Conservation (phyloP, 2,888 invertebrate genomes). For the Agrotis clavis region DNA sequence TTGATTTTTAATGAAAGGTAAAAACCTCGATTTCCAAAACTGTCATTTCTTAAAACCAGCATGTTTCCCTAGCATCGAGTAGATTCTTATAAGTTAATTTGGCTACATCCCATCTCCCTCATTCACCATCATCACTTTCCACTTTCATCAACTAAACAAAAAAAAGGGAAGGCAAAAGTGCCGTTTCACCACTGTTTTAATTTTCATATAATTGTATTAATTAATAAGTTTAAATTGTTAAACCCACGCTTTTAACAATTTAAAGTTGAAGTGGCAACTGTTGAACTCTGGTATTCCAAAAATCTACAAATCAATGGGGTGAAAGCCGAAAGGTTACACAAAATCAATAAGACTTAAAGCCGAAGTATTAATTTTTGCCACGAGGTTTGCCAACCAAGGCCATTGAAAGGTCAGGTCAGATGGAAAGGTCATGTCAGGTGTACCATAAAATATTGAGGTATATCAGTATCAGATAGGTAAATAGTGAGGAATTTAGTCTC, state of each 20-base stretch:
- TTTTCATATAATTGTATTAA: too few relatives aligned
- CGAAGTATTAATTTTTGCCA: neutral
- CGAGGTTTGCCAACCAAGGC: neutral
- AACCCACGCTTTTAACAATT: neutral
- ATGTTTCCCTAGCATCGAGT: too few relatives aligned
- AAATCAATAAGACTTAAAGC: neutral
- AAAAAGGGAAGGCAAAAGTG: too few relatives aligned
- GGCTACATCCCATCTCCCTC: too few relatives aligned
- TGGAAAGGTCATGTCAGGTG: neutral
- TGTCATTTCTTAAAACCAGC: too few relatives aligned
- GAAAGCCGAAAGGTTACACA: neutral
- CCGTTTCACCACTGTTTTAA: too few relatives aligned
- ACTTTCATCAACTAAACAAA: too few relatives aligned
- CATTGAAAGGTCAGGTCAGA: neutral
- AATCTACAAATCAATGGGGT: conserved; percentile 1
- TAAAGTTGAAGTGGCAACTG: neutral
- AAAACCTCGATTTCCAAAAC: too few relatives aligned
- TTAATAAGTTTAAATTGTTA: neutral
- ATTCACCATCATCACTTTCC: too few relatives aligned
- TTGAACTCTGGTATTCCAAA: neutral
- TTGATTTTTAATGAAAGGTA: too few relatives aligned
- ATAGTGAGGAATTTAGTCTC: neutral
- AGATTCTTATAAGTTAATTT: too few relatives aligned
- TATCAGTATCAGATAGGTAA: neutral
- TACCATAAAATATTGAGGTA: too few relatives aligned